These are phyloP conservation scores for Ianthella basta DNA, from an alignment of 37 sponge, comb jelly and placozoan species.

Conservation along the genomic window DNA sequence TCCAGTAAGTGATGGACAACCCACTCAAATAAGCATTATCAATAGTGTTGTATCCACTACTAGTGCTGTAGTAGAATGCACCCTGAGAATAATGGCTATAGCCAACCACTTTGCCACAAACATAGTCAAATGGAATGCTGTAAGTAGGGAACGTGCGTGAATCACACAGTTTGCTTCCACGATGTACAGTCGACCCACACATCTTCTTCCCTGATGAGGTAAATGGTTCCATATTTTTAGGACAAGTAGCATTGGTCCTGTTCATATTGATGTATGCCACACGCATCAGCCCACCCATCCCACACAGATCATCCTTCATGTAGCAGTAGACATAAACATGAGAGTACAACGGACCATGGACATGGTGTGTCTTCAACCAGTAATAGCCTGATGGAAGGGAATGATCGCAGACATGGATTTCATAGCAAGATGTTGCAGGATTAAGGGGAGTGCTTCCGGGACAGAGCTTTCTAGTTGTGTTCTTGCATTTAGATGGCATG, in stretches of 20 bases:
- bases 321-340: neutral
- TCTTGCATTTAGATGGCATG: too few species aligned
- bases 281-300: neutral
- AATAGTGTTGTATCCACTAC: neutral
- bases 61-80: conserved; percentile 12
- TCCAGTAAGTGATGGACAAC: conserved; percentile 5
- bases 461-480: too few species aligned
- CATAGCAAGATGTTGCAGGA: neutral
- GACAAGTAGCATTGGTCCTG: neutral
- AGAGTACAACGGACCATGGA: too few species aligned
- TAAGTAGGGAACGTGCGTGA: neutral
- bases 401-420: neutral
- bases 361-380: conserved; percentile 11
- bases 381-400: conserved; percentile 1
- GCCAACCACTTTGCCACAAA: conserved; percentile 13
- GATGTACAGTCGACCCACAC: neutral
- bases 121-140: neutral
- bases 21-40: neutral
- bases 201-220: neutral
- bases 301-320: conserved; percentile 12
- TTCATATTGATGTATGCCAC: neutral
- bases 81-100: neutral
- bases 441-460: neutral
- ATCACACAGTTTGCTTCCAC: neutral
- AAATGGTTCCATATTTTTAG: neutral